A percentile compares a stretch with the other conserved stretches of the same genome.
Evolutionary conservation across 2,797 vertebrate genomes (phyloP).

Genomic region (Cossypha dichroa): DNA sequence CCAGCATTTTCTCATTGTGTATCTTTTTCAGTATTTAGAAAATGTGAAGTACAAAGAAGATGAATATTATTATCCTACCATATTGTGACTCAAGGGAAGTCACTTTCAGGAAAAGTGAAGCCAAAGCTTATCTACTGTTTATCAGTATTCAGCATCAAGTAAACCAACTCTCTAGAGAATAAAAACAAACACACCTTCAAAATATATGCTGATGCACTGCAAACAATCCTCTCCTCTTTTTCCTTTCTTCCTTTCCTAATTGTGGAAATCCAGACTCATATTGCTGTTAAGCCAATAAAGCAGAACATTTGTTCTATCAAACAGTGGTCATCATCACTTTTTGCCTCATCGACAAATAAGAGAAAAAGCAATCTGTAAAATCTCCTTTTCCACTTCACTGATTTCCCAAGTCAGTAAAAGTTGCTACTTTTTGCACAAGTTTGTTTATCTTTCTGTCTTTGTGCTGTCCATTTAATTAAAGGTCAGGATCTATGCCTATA

Average conservation of each 20-base stretch:
- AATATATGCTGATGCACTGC: neutral
- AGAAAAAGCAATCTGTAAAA: neutral
- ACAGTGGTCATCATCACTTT: neutral
- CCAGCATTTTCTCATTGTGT: neutral
- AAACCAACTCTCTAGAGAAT: neutral
- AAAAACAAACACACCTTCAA: neutral
- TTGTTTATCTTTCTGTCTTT: slow-evolving; percentile 49
- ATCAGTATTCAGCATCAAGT: neutral
- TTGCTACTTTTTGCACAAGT: slow-evolving; percentile 12
- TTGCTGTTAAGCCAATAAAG: neutral
- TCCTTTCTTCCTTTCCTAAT: no score
- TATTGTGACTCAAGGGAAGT: neutral
- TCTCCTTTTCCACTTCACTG: neutral
- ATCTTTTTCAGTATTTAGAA: neutral
- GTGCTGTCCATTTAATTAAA: slow-evolving; percentile 55
- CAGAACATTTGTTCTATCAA: neutral
- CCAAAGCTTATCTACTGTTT: neutral
- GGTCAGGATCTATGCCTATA: slow-evolving; percentile 62
- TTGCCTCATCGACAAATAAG: neutral
- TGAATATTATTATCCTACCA: neutral
- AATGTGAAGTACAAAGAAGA: neutral
- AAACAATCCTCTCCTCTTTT: neutral
- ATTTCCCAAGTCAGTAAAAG: neutral
- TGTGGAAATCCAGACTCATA: neutral
- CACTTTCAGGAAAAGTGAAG: neutral